Conservation (phyloP, 2,797 vertebrate genomes). For the Danio tinwini region DNA sequence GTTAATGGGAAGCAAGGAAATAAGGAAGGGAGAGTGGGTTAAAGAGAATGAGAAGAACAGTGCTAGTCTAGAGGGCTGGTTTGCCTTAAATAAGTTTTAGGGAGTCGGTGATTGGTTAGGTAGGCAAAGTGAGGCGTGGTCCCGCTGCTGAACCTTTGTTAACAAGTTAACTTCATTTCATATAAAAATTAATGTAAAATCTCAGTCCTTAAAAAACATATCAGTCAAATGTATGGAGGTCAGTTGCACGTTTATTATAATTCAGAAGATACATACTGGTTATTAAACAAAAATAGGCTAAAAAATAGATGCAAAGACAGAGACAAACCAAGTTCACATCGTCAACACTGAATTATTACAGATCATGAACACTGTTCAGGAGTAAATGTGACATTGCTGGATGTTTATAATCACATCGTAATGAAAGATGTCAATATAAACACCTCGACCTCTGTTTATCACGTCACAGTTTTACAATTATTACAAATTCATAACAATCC, state of each 20-base stretch:
- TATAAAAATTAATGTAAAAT: not conserved
- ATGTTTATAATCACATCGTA: conserved; percentile 23
- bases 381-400: conserved; percentile 12
- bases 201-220: not conserved
- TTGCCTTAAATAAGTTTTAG: too few species aligned
- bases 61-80: too few species aligned
- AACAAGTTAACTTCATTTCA: too few species aligned
- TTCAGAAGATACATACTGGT: conserved; percentile 71
- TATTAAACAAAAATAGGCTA: conserved; percentile 70
- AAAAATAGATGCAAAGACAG: conserved; percentile 75
- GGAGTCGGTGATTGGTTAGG: too few species aligned
- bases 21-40: too few species aligned
- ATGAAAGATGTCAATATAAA: conserved; percentile 33
- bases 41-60: too few species aligned
- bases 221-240: conserved; percentile 36
- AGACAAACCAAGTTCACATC: conserved; percentile 66
- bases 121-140: too few species aligned
- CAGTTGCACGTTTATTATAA: conserved; percentile 79
- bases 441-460: conserved; percentile 1
- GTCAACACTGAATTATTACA: conserved; percentile 72
- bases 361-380: conserved; percentile 43
- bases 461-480: conserved; percentile 14
- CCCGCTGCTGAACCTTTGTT: too few species aligned
- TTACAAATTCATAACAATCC: conserved; percentile 22
- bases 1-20: too few species aligned